These are phyloP conservation scores for Podotricha telesiphe DNA, from an alignment of 2,888 invertebrate species.

Conservation along the genomic window DNA sequence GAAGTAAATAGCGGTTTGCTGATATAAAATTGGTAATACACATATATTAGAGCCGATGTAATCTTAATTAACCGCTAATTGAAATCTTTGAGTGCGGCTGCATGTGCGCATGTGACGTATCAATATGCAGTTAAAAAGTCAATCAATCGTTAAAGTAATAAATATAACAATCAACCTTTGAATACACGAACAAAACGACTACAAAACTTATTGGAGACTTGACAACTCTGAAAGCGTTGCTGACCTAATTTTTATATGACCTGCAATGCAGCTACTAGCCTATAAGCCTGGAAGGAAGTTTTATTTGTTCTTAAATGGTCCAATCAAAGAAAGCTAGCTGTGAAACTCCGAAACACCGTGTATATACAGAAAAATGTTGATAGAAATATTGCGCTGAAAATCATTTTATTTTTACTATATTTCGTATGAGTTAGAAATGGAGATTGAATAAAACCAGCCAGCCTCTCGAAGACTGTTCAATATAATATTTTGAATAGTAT, in stretches of 20 bases:
- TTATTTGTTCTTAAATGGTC: constrained; percentile 38
- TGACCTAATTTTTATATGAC: constrained; percentile 73
- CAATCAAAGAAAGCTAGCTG: constrained; percentile 30
- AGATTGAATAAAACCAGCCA: not conserved
- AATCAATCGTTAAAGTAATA: not conserved
- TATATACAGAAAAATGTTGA: not conserved
- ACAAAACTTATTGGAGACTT: constrained; percentile 55
- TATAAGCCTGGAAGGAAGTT: constrained; percentile 37
- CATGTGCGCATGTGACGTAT: not conserved
- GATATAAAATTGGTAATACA: not conserved
- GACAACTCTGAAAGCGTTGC: constrained; percentile 46
- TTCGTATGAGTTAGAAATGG: not conserved
- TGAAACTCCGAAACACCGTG: not conserved
- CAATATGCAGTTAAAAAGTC: not conserved
- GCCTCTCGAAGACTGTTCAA: too few relatives aligned
- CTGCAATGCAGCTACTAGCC: constrained; percentile 70
- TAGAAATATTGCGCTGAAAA: not conserved
- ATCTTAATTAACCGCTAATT: not conserved
- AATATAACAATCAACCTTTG: constrained; percentile 1
- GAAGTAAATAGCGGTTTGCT: too few relatives aligned
- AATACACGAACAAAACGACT: constrained; percentile 15
- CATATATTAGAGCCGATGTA: not conserved
- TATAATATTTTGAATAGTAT: too few relatives aligned
- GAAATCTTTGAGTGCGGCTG: not conserved
- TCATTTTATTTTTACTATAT: not conserved